These are phyloP conservation scores for Carcinoscorpius rotundicauda DNA, from an alignment of 1,140 invertebrate species.

Conservation along the genomic window DNA sequence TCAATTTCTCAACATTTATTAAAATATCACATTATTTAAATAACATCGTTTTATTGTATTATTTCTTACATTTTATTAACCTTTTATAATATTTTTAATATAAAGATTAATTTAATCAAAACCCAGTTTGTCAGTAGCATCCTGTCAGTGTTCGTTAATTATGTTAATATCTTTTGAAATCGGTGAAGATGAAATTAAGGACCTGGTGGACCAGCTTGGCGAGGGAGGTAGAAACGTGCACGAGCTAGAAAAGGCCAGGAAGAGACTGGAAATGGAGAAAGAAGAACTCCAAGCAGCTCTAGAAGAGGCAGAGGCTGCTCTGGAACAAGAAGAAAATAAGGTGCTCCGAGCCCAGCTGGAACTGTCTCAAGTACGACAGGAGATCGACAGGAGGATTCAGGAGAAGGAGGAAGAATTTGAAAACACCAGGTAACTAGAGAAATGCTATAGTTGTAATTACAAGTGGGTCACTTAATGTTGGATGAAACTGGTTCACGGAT, in stretches of 20 bases:
- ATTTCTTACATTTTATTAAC: neutral
- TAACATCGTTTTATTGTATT: constrained; percentile 1
- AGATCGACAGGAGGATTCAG: constrained; percentile 96
- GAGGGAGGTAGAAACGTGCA: constrained; percentile 90
- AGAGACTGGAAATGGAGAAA: constrained; percentile 96
- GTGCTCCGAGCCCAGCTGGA: constrained; percentile 93
- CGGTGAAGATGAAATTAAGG: constrained; percentile 81
- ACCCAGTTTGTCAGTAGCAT: neutral
- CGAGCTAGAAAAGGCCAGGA: constrained; percentile 96
- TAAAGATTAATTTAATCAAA: neutral
- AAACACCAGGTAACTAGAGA: constrained; percentile 51
- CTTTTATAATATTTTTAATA: constrained; percentile 2
- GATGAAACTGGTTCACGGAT: neutral
- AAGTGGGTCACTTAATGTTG: neutral
- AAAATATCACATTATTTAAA: neutral
- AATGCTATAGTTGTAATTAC: neutral
- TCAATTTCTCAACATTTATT: neutral
- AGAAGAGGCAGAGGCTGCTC: constrained; percentile 95
- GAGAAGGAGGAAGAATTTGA: constrained; percentile 99
- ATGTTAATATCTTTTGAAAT: too few species aligned
- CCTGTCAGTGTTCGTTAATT: neutral
- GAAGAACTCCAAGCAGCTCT: constrained; percentile 97
- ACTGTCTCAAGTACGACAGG: constrained; percentile 91
- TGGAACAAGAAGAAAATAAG: constrained; percentile 98
- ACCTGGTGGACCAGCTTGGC: constrained; percentile 94